Evolutionary conservation across 2,797 vertebrate species (phyloP).

Genomic region (Varecia variegata): DNA sequence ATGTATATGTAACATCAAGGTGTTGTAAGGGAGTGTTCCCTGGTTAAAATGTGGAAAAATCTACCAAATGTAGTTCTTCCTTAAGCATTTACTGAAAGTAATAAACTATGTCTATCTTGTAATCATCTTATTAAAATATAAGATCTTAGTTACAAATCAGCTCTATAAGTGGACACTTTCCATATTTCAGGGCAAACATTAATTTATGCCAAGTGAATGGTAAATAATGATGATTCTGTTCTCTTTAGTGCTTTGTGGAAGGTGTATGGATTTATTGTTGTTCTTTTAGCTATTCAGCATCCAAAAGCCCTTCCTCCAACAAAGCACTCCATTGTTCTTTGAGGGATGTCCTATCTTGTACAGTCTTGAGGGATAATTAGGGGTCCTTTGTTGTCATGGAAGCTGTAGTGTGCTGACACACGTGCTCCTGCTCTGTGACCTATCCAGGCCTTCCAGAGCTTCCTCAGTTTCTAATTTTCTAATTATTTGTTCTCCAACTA

Average conservation of each 20-base stretch:
- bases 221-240: not conserved
- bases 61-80: not conserved
- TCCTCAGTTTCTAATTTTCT: not conserved
- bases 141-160: constrained; percentile 28
- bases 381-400: not conserved
- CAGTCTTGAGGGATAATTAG: not conserved
- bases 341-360: not conserved
- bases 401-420: not conserved
- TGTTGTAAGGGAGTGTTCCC: not conserved
- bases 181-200: not conserved
- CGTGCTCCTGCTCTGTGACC: not conserved
- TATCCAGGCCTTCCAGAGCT: not conserved
- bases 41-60: not conserved
- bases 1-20: not conserved
- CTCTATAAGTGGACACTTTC: not conserved
- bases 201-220: not conserved
- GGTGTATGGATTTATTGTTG: not conserved
- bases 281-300: not conserved
- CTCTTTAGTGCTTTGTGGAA: not conserved
- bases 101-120: not conserved
- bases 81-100: not conserved
- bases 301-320: not conserved
- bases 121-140: not conserved
- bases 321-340: not conserved
- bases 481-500: not conserved